Percentiles rank a stretch among this genome's conserved stretches.
phyloP scores from a whole-genome alignment of 2,888 invertebrate species.

The Mylabris sibirica region DNA sequence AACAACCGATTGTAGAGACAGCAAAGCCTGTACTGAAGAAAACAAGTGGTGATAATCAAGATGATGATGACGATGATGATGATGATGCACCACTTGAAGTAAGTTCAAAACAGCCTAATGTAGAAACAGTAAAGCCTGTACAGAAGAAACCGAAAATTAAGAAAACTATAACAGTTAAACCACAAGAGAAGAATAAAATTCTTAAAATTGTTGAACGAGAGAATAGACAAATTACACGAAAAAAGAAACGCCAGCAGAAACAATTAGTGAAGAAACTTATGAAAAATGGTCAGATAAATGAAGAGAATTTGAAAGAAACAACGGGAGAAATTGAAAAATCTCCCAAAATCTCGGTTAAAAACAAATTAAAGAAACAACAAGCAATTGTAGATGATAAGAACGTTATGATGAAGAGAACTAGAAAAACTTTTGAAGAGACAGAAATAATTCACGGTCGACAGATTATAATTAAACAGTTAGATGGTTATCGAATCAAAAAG shows the following conservation, averaged over 20 bases:
- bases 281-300: constrained; percentile 22
- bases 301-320: constrained; percentile 49
- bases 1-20: not conserved
- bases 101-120: constrained; percentile 45
- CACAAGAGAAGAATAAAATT: constrained; percentile 20
- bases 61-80: constrained; percentile 37
- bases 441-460: constrained; percentile 71
- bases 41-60: constrained; percentile 22
- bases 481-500: constrained; percentile 76
- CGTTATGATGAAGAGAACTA: constrained; percentile 32
- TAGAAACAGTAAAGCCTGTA: constrained; percentile 40
- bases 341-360: constrained; percentile 30
- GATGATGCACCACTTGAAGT: constrained; percentile 49
- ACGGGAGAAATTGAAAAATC: constrained; percentile 43
- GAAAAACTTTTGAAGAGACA: constrained; percentile 18
- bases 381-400: constrained; percentile 24
- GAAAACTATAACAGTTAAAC: constrained; percentile 40
- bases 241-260: constrained; percentile 20
- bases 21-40: too few relatives aligned
- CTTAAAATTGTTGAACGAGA: constrained; percentile 13
- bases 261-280: constrained; percentile 17
- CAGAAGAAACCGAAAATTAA: constrained; percentile 42
- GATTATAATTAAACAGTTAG: constrained; percentile 69
- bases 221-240: constrained; percentile 1
- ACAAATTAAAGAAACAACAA: constrained; percentile 46